Base-by-base conservation (phyloP, 2,113 vertebrate species). In the Cercocebus atys region DNA sequence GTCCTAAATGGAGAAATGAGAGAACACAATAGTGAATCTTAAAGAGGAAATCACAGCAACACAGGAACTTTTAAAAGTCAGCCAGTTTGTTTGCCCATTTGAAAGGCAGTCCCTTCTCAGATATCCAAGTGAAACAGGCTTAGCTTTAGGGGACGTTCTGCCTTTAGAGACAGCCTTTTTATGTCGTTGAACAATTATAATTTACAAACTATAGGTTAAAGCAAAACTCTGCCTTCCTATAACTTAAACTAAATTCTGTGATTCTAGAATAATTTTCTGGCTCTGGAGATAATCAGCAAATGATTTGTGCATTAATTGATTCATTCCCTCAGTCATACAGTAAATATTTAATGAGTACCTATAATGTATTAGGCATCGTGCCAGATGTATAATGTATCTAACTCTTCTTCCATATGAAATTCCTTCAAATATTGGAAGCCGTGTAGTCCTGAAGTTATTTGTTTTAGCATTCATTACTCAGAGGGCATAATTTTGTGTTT, bases 271-370 rank as follows among this genome's bases (percentile, higher is more conserved):
- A 73, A 72, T 70, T 96, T 59, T 82, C 20, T 88, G 66, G 55
- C 45, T 75, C 78, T 82, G 43, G 25, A 94, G 81, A 93, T 90
- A 68, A 78, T 91, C 8, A 70, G 27, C 8, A 82, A 93, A 75
- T 96, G 30, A 76, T 78, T 40, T 89, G 40, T 84, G 10, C 64
- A 83, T 93, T 81, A 79, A 76, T 50, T 82, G 70, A 90, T 59
- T 93, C 20, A 68, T 78, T 13, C 64, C 7, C 12, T 95, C 52
- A 57, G 40, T 84, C 3, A 38, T 0, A 64, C 22, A 80, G 57
- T 87, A 86, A 92, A 40, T 92, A 66, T 93, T 94, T 94, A 95
- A 45, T 35, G 64, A 72, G 5, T 87, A 25, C 35, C 72, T 94
- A 0, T 94, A 55, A 68, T 38, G 13, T 8, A 0, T 57, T 76